Evolutionary conservation across 2,888 invertebrate species (phyloP).

Genomic region (Cataglyphis rosenhaueri): DNA sequence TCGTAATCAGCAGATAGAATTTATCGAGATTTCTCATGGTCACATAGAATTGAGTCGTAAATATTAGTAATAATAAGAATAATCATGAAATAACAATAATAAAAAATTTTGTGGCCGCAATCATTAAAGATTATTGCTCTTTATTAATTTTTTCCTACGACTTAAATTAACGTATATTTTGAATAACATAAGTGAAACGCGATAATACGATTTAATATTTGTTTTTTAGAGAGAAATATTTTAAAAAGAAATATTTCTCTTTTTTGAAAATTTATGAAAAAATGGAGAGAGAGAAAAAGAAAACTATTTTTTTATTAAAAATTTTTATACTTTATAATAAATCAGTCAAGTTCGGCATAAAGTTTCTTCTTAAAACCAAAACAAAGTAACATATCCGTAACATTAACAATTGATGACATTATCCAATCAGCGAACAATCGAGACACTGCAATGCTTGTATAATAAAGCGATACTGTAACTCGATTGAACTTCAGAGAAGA

Average conservation of each 20-base stretch:
- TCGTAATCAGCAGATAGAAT: slow-evolving; percentile 41
- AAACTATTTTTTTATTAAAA: not conserved
- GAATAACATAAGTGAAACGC: not conserved
- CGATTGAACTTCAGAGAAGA: not conserved
- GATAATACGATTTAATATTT: not conserved
- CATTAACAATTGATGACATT: not conserved
- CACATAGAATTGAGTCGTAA: slow-evolving; percentile 17
- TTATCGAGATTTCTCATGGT: not conserved
- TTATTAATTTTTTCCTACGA: not conserved
- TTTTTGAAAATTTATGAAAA: not conserved
- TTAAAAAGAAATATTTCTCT: not conserved
- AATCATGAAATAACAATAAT: not conserved
- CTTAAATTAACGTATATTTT: not conserved
- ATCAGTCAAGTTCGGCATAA: not conserved
- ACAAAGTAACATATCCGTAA: not conserved
- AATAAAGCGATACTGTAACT: slow-evolving; percentile 6
- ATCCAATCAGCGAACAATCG: not conserved
- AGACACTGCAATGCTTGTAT: not conserved
- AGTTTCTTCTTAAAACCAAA: not conserved
- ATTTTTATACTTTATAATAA: not conserved
- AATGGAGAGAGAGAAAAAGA: not conserved
- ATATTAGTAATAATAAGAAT: slow-evolving; percentile 1
- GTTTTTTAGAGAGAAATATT: not conserved
- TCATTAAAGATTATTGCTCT: not conserved
- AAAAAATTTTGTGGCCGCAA: not conserved